A percentile compares a stretch with the other conserved stretches of the same genome.
Conservation (phyloP, 2,113 vertebrate genomes). For the Chionis minor region DNA sequence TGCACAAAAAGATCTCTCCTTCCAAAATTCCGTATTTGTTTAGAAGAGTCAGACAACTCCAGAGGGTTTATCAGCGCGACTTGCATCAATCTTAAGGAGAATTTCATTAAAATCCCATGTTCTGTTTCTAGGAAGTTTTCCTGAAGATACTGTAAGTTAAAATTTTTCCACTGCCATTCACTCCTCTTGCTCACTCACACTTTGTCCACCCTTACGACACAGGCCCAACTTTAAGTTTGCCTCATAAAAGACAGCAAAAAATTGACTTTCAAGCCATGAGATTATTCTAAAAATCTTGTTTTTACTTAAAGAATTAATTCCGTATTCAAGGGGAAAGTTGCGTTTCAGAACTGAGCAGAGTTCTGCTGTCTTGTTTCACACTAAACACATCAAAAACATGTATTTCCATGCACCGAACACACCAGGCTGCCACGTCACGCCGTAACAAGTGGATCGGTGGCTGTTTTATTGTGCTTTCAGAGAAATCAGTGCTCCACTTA, state of each 20-base stretch:
- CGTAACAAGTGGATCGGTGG: neutral
- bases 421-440: rapidly evolving
- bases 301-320: neutral
- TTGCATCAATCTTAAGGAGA: neutral
- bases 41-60: neutral
- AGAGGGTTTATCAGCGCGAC: neutral
- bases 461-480: neutral
- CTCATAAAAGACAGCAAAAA: neutral
- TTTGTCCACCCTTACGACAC: neutral
- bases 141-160: neutral
- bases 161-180: neutral
- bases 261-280: neutral
- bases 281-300: neutral
- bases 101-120: neutral
- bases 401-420: neutral
- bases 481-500: neutral
- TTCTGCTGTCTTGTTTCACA: neutral
- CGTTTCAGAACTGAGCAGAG: neutral
- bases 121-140: neutral
- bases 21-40: neutral
- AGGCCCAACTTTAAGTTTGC: neutral
- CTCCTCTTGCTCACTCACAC: neutral
- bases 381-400: neutral
- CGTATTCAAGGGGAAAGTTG: neutral
- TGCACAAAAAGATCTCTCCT: neutral